Evolutionary conservation across 2,888 invertebrate species (phyloP).

Genomic region (Ochropleura leucogaster): DNA sequence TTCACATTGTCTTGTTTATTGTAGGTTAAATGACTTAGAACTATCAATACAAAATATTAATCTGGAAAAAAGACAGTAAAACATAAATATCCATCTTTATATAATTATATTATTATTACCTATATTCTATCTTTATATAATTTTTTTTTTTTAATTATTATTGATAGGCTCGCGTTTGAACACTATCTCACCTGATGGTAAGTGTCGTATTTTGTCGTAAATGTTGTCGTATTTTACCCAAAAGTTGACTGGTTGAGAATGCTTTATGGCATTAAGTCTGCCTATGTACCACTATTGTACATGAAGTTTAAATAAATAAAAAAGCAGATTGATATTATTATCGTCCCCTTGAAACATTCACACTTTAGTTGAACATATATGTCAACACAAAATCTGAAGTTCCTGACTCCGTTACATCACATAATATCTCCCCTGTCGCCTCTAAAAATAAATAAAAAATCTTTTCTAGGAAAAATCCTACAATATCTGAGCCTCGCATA

Average conservation of each 20-base stretch:
- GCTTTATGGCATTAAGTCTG: too few species aligned
- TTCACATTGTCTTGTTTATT: background rate
- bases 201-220: too few species aligned
- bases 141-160: too few species aligned
- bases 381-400: constrained; percentile 9
- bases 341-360: constrained; percentile 8
- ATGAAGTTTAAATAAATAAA: too few species aligned
- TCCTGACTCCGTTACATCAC: constrained; percentile 16
- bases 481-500: constrained; percentile 38
- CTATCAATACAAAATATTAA: background rate
- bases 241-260: too few species aligned
- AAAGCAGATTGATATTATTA: background rate
- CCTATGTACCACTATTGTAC: too few species aligned
- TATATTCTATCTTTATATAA: too few species aligned
- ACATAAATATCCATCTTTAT: too few species aligned
- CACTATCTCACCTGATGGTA: too few species aligned
- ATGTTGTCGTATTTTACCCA: too few species aligned
- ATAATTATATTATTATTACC: too few species aligned
- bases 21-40: background rate
- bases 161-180: too few species aligned
- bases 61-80: background rate
- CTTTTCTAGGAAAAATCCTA: constrained; percentile 23
- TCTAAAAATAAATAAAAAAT: constrained; percentile 41
- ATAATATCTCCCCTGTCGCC: constrained; percentile 20
- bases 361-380: background rate